Base-by-base conservation (phyloP, 2,797 vertebrate species). In the Hemitrygon akajei region DNA sequence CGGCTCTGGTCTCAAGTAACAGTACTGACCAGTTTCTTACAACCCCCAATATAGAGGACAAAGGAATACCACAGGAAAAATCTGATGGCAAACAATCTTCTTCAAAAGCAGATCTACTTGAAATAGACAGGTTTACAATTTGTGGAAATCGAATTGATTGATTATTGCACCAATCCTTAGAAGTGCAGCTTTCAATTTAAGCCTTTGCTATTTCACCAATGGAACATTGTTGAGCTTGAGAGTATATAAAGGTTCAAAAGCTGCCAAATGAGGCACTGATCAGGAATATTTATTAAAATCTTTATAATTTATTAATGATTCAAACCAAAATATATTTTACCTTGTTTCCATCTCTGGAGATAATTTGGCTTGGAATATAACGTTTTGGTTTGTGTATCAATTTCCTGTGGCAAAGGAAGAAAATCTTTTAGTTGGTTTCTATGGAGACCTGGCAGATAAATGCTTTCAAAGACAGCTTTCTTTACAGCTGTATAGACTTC, bases 61-160 rank as follows among this genome's bases (percentile, higher is more conserved):
- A 99, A 93, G 98, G 98, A 94, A 95, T 96, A 84, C 96, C 96
- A 0, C 96, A 95, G 95, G 96, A 96, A 81, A 96, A 94, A 94
- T 95, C 97, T 0, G 97, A 98, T 94, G 95, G 97, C 73, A 98
- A 98, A 95, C 97, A 97, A 95, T 97, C 96, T 95, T 96, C 97
- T 94, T 96, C 97, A 81, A 98, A 99, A 94, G 98, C 98, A 95
- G 98, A 99, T 95, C 96, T 99, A 95, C 94, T 99, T 96, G 98
- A 99, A 95, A 98, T 99, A 94, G 99, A 99, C 96, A 98, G 98
- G 95, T 99, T 99, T 96, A 99, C 98, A 22, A 98, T 99, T 95
- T 99, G 98, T 82, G 99, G 99, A 93, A 99, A 99, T 97, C 97
- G 98, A 94, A 99, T 99, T 94, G 98, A 98, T 96, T 99, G 96